Base-by-base conservation (phyloP, 2,888 invertebrate genomes). In the Drosophila mimica region DNA sequence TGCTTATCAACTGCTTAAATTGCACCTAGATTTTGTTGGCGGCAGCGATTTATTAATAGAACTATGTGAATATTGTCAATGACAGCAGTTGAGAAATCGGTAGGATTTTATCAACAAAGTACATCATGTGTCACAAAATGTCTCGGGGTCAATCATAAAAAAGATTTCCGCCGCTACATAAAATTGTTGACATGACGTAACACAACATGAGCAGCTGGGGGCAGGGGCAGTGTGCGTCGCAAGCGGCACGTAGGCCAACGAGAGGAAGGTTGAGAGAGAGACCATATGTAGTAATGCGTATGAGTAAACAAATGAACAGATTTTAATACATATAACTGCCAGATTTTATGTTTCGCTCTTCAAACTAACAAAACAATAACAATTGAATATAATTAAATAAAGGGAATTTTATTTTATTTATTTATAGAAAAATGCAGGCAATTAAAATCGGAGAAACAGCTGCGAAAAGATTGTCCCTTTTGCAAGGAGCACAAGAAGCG, bases 401-500 rank as follows among this genome's bases (percentile, higher is more conserved):
- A 52, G 4, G 31, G 17, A 17, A n/a, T n/a, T 38, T 9, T 11
- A 28, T 36, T 36, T 28, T 13, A 13, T 54, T 70, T 51, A 17
- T 69, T 9, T 56, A 52, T 38, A 91, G 91, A 92, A 79, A 92
- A 93, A 70, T 89, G 90, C 52, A 91, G 92, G 65, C 92, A 92
- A 74, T 79, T 91, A 31, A 92, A 93, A 69, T 88, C 92, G 4
- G 90, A 92, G 43, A 91, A 92, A 75, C 84, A 80, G 57, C 77
- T 83, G 49, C 94, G 93, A 74, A 93, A 93, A 70, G 92, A 92
- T 38, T 94, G 94, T 66, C 93, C 94, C 17, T 93, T 94, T 68
- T 94, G 94, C 85, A 94, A 94, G 71, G 94, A 94, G 77, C 94
- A 93, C 72, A 94, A 94, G 84, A 93, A 94, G 73, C 92, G 94